A percentile compares a stretch with the other conserved stretches of the same genome.
Conservation (phyloP, 2,113 vertebrate genomes). For the Picathartes gymnocephalus region DNA sequence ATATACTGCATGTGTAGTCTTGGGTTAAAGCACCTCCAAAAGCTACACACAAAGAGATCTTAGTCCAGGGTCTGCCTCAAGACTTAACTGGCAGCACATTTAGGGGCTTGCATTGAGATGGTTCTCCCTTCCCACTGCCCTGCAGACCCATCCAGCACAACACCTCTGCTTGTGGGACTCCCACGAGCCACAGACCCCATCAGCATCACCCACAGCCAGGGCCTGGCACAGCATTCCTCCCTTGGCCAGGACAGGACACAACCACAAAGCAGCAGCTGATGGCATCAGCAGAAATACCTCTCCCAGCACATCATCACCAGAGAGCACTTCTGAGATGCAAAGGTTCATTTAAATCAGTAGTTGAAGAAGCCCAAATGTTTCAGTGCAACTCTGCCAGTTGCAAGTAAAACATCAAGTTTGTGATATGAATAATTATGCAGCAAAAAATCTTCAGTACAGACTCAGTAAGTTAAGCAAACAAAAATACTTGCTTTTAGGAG, state of each 20-base stretch:
- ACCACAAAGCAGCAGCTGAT: not conserved
- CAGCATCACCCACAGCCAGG: not conserved
- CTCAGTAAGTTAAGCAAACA: not conserved
- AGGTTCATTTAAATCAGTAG: not conserved
- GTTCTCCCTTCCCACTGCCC: not conserved
- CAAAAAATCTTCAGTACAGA: not conserved
- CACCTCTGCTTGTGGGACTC: not conserved
- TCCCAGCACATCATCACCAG: accelerated
- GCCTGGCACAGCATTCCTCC: not conserved
- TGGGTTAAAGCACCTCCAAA: not conserved
- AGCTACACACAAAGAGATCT: not conserved
- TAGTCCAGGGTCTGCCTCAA: not conserved
- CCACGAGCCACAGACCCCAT: accelerated
- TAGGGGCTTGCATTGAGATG: not conserved
- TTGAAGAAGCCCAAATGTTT: not conserved
- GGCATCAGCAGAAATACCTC: not conserved
- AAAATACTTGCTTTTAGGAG: not conserved
- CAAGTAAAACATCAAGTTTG: not conserved
- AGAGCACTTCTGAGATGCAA: not conserved
- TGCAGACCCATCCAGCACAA: not conserved
- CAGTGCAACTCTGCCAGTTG: not conserved
- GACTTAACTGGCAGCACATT: not conserved
- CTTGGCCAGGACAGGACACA: not conserved
- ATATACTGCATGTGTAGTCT: not conserved
- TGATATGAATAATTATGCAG: not conserved